Evolutionary conservation across 2,888 invertebrate species (phyloP), one percentile per base, ranked within the genome.

Genomic region (Leptinotarsa peninsularis): DNA sequence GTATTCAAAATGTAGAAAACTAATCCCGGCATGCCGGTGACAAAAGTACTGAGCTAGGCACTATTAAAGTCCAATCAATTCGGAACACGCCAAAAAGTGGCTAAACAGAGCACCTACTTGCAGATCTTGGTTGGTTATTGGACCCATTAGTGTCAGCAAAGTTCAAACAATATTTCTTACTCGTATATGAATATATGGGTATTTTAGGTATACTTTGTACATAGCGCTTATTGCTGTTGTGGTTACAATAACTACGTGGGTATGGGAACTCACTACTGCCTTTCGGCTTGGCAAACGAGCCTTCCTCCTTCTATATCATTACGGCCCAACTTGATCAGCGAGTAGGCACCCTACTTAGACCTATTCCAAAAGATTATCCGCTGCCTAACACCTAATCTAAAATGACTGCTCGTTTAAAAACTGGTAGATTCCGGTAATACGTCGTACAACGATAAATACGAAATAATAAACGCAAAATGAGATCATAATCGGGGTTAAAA

Each of bases 1-100:
- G 83, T 81, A 72, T 82, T 81, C 77, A 81, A 81, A 83, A 81
- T 79, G 82, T 82, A 81, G 80, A 81, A 82, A 82, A 82, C 80
- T 81, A 80, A 78, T 76, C 82, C 79, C 79, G 75, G 70, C 78
- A 73, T 73, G 75, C 79, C 78, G 77, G 76, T 78, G 81, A 81
- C 80, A 80, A 84, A 84, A 83, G 84, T 86, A 86, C 85, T 86
- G 87, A 87, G 85, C 88, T 88, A 88, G 88, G 88, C 88, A 88
- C 88, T 78, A 78, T 74, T 72, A 66, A 58, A 73, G 69, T 73
- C 68, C 78, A 76, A 76, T 76, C 76, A 78, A 75, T 78, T 72
- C 76, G 73, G 75, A 78, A 71, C 67, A 66, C 73, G 71, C 67
- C 27, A 66, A 66, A 7, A 23, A 52, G 56, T 33, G 54, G 60